Base-by-base conservation (phyloP, 2,113 vertebrate species). In the Dasyornis broadbenti region DNA sequence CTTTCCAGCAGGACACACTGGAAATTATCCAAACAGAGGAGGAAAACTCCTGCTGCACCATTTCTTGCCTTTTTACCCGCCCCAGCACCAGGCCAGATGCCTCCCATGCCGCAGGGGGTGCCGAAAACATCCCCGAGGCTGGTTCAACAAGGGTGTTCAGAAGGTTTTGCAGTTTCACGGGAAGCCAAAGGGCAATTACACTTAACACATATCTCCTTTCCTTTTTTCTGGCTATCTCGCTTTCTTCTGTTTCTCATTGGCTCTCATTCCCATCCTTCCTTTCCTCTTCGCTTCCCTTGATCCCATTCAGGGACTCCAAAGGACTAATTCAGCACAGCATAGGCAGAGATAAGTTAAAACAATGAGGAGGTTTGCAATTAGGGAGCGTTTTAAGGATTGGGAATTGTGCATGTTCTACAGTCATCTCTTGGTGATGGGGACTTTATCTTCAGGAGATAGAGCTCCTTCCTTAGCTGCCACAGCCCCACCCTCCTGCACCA, bases 281-380 rank as follows among this genome's bases (percentile, higher is more conserved):
- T 88, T 80, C 80, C 80, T 93, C 71, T 42, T 79, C 82, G 83
- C 79, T 82, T 89, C 82, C 73, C 91, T 57, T 70, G 57, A 68
- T 92, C 89, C 87, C 64, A 60, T 79, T 92, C 84, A 90, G 95
- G 64, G 93, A 91, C 79, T 94, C 82, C 95, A 90, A 66, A 95
- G 69, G 82, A 94, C 94, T 96, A 96, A 96, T 86, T 94, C 94
- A 95, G 86, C 65, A 91, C 71, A 86, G 68, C 52, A 53, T 37
- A 15, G 82, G 71, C 85, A 88, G 72, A 91, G 91, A 84, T 92
- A 94, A 95, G 49, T 91, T 88, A 81, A 97, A 97, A 94, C 95
- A 97, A 94, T 40, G 65, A 90, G 57, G 53, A 94, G 84, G 86
- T 95, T 89, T 95, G 69, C 91, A 94, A 64, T 93, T 87, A 91